Evolutionary conservation across 1,140 invertebrate genomes (phyloP), one percentile per base, ranked within the genome.

Genomic region (Apolygus lucorum): DNA sequence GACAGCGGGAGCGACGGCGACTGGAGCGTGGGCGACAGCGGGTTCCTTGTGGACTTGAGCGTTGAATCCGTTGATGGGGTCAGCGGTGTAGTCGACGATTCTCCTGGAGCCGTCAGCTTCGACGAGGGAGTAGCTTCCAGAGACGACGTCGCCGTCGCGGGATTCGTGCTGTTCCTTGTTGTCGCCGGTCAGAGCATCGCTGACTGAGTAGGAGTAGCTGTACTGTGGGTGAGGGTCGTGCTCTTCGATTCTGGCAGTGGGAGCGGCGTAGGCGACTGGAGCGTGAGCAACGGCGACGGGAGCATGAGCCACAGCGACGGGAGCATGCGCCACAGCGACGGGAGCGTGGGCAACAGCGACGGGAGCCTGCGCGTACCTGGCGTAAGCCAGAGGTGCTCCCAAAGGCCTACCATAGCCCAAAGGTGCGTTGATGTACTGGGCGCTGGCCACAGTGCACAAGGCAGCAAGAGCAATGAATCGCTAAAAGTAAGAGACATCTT

Each of bases 41-140:
- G 24, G 49, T 65, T 52, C 42, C 73, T 80, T 82, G 76, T 83
- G 80, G 1, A 84, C 84, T 21, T 84, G 79, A 0, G 83, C 84
- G 74, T 84, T 84, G 77, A 85, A 85, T 0, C 84, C 84, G 75
- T 82, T 82, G 67, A 84, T 82, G 71, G 84, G 81, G 74, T 85
- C 84, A 0, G 84, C 82, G 71, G 83, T 81, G 77, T 86, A 86
- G 74, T 84, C 80, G 1, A 85, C 84, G 24, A 83, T 79, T 42
- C 84, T 79, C 72, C 82, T 82, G n/a, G 83, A 84, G 13, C 84
- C 84, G 74, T 86, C 84, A 0, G 84, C 82, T 73, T 85, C 84
- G 8, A 82, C 73, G 14, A 85, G 76, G 0, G 82, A 82, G 76
- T 84, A 86, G 1, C 79, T 79, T 1, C 82, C 82, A 29, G 81